Percentiles rank a stretch among this genome's conserved stretches.
phyloP scores from a whole-genome alignment of 2,797 vertebrate species.

The Argya squamiceps region DNA sequence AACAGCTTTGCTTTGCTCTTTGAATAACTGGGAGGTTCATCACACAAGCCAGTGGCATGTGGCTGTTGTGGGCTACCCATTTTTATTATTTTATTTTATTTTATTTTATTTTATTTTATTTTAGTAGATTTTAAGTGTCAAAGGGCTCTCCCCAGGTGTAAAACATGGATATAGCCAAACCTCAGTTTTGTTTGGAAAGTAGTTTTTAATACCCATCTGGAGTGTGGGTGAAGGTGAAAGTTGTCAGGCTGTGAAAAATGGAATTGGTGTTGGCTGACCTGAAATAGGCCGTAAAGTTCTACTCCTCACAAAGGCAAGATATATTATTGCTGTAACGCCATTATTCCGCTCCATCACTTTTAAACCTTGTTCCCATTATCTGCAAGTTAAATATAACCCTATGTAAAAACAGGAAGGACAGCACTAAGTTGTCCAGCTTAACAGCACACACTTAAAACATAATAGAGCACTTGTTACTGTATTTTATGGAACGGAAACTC shows the following conservation, averaged over 20 bases:
- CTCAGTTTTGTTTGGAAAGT: conserved; percentile 64
- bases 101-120: background rate
- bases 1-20: background rate
- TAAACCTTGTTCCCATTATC: conserved; percentile 87
- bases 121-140: background rate
- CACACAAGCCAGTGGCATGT: background rate
- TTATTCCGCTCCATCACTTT: conserved; percentile 88
- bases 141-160: background rate
- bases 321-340: conserved; percentile 83
- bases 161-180: background rate
- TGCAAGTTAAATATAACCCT: conserved; percentile 87
- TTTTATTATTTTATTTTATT: background rate
- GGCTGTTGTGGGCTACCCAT: rapidly evolving
- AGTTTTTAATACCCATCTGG: conserved; percentile 68
- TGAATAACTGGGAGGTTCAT: background rate
- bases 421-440: conserved; percentile 82
- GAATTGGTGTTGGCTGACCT: conserved; percentile 79
- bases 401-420: conserved; percentile 87
- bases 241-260: conserved; percentile 84
- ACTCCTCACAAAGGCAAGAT: conserved; percentile 82
- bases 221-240: conserved; percentile 83
- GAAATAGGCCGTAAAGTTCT: conserved; percentile 81
- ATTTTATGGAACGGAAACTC: conserved; percentile 88
- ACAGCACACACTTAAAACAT: conserved; percentile 84
- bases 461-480: conserved; percentile 87